These are phyloP conservation scores for Gephyroberyx darwinii DNA, from an alignment of 2,797 vertebrate species.

Conservation along the genomic window DNA sequence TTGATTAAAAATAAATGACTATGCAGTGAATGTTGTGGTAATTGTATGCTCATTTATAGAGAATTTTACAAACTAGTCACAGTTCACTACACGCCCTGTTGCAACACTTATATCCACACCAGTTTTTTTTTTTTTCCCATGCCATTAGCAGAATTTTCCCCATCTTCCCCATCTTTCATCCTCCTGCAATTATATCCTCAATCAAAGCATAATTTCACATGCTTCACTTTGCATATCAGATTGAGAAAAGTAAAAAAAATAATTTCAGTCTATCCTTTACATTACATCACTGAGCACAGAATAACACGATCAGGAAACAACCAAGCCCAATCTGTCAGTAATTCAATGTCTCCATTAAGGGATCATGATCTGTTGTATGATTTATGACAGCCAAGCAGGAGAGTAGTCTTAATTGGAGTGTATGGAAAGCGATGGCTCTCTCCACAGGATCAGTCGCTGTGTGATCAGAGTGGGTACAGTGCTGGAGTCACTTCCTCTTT, in stretches of 20 bases:
- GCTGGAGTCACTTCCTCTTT: conserved; percentile 66
- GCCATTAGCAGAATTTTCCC: conserved; percentile 41
- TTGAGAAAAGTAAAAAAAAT: conserved; percentile 47
- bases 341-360: conserved; percentile 76
- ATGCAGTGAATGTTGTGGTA: not conserved
- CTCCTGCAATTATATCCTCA: conserved; percentile 51
- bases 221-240: conserved; percentile 43
- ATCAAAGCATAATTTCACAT: conserved; percentile 41
- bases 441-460: conserved; percentile 65
- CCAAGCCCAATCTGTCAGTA: conserved; percentile 61
- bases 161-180: conserved; percentile 36
- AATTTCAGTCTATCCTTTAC: conserved; percentile 46
- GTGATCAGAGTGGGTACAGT: conserved; percentile 67
- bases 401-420: conserved; percentile 79
- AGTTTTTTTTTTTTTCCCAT: conserved; percentile 33
- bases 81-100: conserved; percentile 21
- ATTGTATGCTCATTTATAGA: not conserved
- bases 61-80: conserved; percentile 19
- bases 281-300: conserved; percentile 46
- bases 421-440: conserved; percentile 69
- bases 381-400: conserved; percentile 75
- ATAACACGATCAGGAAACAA: conserved; percentile 61
- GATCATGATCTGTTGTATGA: conserved; percentile 78
- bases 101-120: conserved; percentile 23
- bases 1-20: not conserved